Base-by-base conservation (phyloP, 1,140 invertebrate species). In the Bombyx mandarina region DNA sequence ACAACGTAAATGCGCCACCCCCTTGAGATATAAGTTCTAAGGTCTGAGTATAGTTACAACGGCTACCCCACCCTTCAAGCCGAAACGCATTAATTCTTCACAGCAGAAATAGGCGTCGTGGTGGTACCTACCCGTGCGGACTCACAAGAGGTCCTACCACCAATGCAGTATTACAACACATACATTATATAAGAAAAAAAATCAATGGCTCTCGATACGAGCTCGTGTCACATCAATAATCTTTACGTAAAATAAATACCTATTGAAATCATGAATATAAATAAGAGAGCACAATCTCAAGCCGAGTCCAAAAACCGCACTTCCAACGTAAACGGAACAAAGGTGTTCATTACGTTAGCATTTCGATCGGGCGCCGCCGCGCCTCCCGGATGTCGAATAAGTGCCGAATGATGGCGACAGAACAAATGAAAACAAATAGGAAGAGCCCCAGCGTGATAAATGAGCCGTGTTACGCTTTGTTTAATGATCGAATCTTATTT, bases 391-490 rank as follows among this genome's bases (percentile, higher is more conserved):
- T 55, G 49, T 57, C 61, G 56, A 69, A 71, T 66, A 69, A 69
- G 59, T 69, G 67, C 58, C 62, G 61, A 64, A 69, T 67, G 65
- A 72, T 72, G 70, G 54, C 67, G 55, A 62, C 58, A 54, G 60
- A 47, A 65, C 65, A 69, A 72, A 72, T 69, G 67, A 65, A 69
- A 66, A 73, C 67, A 73, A 73, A 73, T 73, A 69, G 60, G 62
- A 63, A 63, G 62, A 66, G 63, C 60, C 12, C 57, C 54, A 9
- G 18, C 50, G 54, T 68, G 64, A 69, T 61, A 69, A 69, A 67
- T 67, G 59, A 56, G 57, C 60, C 44, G 61, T 57, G 60, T 63
- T 58, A 54, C 54, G 56, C 53, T 64, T 67, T 67, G 58, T 63
- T 73, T 69, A 66, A 73, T 61, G 60, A 60, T 59, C 46, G 22